phyloP scores from a whole-genome alignment of 2,797 vertebrate species.

The Urosaurus nigricauda region DNA sequence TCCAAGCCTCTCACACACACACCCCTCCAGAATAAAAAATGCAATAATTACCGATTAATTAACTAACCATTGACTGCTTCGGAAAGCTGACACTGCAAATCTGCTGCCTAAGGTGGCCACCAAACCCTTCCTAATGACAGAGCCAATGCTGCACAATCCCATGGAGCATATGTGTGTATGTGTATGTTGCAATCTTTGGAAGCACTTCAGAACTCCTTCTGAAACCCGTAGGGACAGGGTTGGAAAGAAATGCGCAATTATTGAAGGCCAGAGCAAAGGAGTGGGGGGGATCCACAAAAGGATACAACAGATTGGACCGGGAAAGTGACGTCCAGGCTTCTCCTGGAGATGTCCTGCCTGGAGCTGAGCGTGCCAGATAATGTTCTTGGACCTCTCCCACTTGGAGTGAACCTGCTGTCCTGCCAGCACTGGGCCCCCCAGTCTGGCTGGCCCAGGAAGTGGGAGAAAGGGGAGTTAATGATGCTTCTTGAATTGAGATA shows the following conservation, averaged over 20 bases:
- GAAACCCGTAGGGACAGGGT: not conserved
- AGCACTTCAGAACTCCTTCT: not conserved
- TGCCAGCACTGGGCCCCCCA: slow-evolving; percentile 22
- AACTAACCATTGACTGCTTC: not conserved
- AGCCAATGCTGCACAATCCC: not conserved
- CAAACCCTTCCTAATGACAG: not conserved
- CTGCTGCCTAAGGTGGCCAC: not conserved
- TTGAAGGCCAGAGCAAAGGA: not conserved
- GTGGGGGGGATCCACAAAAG: not conserved
- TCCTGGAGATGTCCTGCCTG: not conserved
- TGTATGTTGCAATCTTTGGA: not conserved
- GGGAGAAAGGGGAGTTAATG: slow-evolving; percentile 24
- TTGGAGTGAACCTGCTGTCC: slow-evolving; percentile 32
- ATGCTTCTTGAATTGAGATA: slow-evolving; percentile 31
- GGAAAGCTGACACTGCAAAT: not conserved
- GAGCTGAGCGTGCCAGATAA: not conserved
- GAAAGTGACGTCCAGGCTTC: not conserved
- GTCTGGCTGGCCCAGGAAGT: not conserved
- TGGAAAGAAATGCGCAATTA: not conserved
- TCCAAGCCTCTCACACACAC: too few species aligned
- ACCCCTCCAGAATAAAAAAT: too few species aligned
- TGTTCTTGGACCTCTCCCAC: slow-evolving; percentile 38
- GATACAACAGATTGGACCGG: not conserved
- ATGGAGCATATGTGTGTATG: too few species aligned
- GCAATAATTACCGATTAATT: not conserved